Evolutionary conservation across 2,888 invertebrate genomes (phyloP), one percentile per base, ranked within the genome.

Genomic region (Drosophila kambysellisi): DNA sequence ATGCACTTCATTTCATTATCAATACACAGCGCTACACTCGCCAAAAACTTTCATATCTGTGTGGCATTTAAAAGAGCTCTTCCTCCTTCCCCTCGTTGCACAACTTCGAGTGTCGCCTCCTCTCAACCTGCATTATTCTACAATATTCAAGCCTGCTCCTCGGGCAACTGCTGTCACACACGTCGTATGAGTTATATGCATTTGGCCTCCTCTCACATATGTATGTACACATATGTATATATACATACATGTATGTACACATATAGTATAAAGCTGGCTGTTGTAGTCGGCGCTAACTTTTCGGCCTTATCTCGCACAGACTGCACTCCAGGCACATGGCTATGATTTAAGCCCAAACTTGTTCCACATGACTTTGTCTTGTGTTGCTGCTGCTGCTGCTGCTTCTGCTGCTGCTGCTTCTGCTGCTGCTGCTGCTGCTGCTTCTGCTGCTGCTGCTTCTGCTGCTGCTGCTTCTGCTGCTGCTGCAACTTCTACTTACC

Each of bases 321-420:
- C 81, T 81, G 78, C 77, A 83, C 81, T 83, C 63, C 81, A 77
- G 83, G 81, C 81, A 78, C 74, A 65, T 52, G 58, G 73, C 61
- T 82, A 85, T 85, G 83, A 85, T 83, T 83, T 80, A 83, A 82
- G 66, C 75, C 72, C 72, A 82, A 83, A 85, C 86, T 85, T 85
- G 25, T 73, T 66, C 73, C 58, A 67, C 64, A 58, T 67, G 79
- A 76, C 81, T 71, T 77, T 66, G 73, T 73, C 66, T 73, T 75
- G 60, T 60, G 54, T 48, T 68, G 68, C 52, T 50, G 43, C 35
- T 53, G 20, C 25, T 41, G 20, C 20, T 1, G 20, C 20, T 25
- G 1, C 20, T 25, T 0, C 20, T 25, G 20, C 20, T 1, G 20
- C 20, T 25, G 20, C 20, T 25, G 41, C 17, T 39, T 30, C 52